Evolutionary conservation across 2,888 invertebrate genomes (phyloP).

Genomic region (Drosophila demipolita): DNA sequence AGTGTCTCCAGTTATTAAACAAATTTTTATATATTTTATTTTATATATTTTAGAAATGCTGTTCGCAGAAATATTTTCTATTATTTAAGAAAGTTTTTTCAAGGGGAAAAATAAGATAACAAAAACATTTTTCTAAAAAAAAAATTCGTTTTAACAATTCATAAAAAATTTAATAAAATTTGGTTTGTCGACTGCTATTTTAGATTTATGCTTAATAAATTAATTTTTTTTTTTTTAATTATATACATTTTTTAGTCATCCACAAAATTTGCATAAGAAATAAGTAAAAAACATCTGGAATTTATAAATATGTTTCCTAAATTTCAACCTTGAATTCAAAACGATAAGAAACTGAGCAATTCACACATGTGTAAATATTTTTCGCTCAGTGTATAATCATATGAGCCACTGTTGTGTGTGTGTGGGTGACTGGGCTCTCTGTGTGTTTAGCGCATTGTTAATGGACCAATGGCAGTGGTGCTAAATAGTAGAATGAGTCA

Average conservation of each 20-base stretch:
- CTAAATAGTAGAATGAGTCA: conserved; percentile 36
- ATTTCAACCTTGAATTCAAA: background rate
- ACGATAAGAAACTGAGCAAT: background rate
- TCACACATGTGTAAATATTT: no score
- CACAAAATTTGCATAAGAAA: background rate
- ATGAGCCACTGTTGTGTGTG: conserved; percentile 31
- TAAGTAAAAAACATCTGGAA: background rate
- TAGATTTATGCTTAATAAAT: no score
- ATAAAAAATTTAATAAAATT: no score
- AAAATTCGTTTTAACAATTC: background rate
- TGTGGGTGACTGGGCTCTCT: conserved; percentile 11
- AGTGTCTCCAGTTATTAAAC: no score
- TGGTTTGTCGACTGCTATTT: no score
- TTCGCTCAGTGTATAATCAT: conserved; percentile 8
- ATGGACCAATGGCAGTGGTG: conserved; percentile 6
- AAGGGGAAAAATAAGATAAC: background rate
- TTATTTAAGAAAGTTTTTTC: no score
- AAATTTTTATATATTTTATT: background rate
- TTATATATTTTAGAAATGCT: background rate
- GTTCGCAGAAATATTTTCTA: background rate
- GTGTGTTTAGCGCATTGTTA: conserved; percentile 38
- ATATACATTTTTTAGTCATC: background rate
- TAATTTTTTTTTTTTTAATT: no score
- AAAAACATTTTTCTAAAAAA: rapidly evolving
- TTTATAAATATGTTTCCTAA: background rate